Base-by-base conservation (phyloP, 2,797 vertebrate species). In the Cheirogaleus major region DNA sequence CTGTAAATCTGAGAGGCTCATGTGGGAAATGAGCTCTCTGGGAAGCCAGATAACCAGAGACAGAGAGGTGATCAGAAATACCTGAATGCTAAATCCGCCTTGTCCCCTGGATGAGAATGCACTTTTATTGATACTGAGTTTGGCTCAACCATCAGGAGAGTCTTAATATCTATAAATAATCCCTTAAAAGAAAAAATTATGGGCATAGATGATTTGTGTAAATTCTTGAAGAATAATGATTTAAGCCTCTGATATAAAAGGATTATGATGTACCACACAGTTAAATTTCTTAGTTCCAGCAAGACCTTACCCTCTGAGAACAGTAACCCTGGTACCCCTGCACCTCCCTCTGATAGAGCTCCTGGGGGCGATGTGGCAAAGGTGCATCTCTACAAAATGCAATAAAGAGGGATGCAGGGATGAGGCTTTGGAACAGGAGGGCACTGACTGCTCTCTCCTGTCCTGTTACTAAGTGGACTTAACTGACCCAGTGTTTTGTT, bases 101-200 rank as follows among this genome's bases (percentile, higher is more conserved):
- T 87, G 92, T 41, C 38, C 38, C 48, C 63, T 50, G 73, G 45
- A 73, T 78, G 27, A 72, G 50, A 14, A 69, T 69, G 17, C 63
- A 20, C 0, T 88, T 81, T 93, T 67, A 95, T 7, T 86, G 90
- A 75, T 87, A 41, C 45, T 35, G 43, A 83, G 10, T 57, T 83
- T 84, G 80, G 38, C 11, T 89, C 79, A 89, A 72, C 13, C 35
- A 38, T 57, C 63, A 73, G 32, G 61, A 88, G 11, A 73, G 14
- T 82, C 23, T 78, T 57, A 45, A 5, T 57, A 91, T 27, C 35
- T 84, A 14, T 32, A 89, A 91, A 63, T 38, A 57, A 67, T 57
- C 7, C 41, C 73, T 93, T 85, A 57, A 89, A 96, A 89, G 75
- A 80, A 93, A 87, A 70, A 27, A 89, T 32, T 63, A 87, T 35